phyloP scores from a whole-genome alignment of 2,113 vertebrate genomes.

The Actinemys pallida region DNA sequence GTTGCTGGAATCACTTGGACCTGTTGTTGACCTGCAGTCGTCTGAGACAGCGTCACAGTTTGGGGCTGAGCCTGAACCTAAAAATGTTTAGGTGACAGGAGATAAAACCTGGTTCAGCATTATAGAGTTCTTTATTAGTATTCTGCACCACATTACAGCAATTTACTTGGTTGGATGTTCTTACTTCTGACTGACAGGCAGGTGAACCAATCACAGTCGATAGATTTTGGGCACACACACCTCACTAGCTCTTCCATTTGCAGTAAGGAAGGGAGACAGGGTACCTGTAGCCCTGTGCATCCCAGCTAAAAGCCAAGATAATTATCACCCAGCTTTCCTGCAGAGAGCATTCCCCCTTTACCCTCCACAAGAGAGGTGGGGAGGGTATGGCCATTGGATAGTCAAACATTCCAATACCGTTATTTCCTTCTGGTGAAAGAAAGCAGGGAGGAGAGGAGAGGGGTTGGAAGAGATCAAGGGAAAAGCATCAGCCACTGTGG shows the following conservation, averaged over 20 bases:
- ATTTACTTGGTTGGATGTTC: background rate
- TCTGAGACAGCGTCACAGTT: constrained; percentile 87
- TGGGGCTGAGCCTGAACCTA: constrained; percentile 87
- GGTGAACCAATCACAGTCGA: background rate
- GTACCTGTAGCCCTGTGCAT: background rate
- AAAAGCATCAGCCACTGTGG: background rate
- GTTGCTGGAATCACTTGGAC: constrained; percentile 89
- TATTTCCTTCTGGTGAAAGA: background rate
- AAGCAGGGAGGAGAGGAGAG: background rate
- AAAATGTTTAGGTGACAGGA: background rate
- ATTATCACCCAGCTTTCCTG: background rate
- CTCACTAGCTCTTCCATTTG: background rate
- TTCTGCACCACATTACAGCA: background rate
- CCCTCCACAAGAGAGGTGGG: background rate
- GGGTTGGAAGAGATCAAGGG: background rate
- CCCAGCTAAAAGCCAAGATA: background rate
- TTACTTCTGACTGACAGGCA: background rate
- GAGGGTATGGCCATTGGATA: background rate
- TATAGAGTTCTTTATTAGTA: background rate
- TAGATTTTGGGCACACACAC: background rate
- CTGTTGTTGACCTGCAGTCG: constrained; percentile 80
- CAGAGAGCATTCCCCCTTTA: background rate
- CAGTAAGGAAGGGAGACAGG: background rate
- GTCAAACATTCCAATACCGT: background rate
- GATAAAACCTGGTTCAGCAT: background rate